These are phyloP conservation scores for Vipera latastei DNA, from an alignment of 2,797 vertebrate species.

Conservation along the genomic window DNA sequence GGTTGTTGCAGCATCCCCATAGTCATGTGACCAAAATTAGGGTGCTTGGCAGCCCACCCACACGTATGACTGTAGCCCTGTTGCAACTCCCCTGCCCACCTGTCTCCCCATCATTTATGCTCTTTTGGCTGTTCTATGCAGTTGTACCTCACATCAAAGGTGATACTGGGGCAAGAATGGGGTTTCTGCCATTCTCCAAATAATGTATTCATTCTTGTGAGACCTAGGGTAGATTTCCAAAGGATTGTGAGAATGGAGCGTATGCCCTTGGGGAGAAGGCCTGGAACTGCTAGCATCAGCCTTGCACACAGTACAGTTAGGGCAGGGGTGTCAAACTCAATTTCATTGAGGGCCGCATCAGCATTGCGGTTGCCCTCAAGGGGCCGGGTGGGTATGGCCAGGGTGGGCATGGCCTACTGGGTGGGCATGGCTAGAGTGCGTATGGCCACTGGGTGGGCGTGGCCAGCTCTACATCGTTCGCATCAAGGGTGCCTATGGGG, in stretches of 20 bases:
- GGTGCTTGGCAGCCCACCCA: not conserved
- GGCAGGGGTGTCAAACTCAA: no score
- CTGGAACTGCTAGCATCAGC: not conserved
- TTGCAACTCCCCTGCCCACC: not conserved
- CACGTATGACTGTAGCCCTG: not conserved
- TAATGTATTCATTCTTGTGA: not conserved
- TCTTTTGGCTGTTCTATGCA: not conserved
- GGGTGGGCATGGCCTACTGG: no score
- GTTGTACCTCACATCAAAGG: not conserved
- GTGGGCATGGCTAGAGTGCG: no score
- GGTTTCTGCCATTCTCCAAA: not conserved
- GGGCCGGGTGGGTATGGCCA: no score
- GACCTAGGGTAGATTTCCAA: not conserved
- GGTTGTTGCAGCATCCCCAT: not conserved
- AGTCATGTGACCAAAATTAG: not conserved
- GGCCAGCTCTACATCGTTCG: no score
- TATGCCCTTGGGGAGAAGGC: not conserved
- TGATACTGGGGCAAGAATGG: not conserved
- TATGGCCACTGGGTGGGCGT: no score
- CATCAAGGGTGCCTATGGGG: no score
- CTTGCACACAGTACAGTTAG: not conserved
- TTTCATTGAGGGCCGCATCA: no score
- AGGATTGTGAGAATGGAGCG: not conserved
- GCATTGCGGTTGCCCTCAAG: no score
- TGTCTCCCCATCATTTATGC: not conserved